Base-by-base conservation (phyloP, 2,797 vertebrate species). In the Phyllotis vaccarum region DNA sequence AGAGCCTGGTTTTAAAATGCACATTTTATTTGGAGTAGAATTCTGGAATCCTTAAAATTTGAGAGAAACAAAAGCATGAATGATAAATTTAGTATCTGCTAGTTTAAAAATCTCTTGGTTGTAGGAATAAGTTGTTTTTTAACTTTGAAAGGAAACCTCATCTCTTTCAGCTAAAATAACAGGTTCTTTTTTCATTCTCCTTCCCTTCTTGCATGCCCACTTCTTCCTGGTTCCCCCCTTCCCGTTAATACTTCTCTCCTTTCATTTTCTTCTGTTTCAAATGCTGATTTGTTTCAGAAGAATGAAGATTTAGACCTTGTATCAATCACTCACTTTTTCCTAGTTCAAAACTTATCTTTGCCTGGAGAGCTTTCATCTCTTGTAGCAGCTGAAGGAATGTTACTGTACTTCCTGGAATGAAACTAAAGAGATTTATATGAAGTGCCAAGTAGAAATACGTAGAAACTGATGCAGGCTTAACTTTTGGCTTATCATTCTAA, bases 391-490 rank as follows among this genome's bases (percentile, higher is more conserved):
- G 92, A 98, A 95, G 37, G 46, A 89, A 86, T 93, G 52, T 75
- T 82, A 74, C 66, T 94, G 80, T 54, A 10, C 86, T 93, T 96
- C 92, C 86, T 89, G 90, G 91, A 52, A 86, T 56, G 75, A 94
- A 96, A 92, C 79, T 54, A 76, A 95, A 95, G 94, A 95, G 66
- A 37, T 72, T 31, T 43, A 62, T 96, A 96, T 96, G 46, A 81
- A 49, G 40, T 29, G 70, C 91, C 66, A 76, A 90, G 89, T 79
- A 95, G 58, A 94, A 95, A 72, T 64, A 43, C 49, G 62, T 66
- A 90, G 93, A 93, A 95, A 90, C 54, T 78, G 56, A 78, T 46
- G 31, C 2, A 60, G 14, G 64, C 76, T 93, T 1, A 21, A 81
- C 29, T 95, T 93, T 70, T 68, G 13, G 43, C 40, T 96, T 90